A percentile compares a stretch with the other conserved stretches of the same genome.
Conservation (phyloP, 2,113 vertebrate species). For the Saccopteryx leptura region DNA sequence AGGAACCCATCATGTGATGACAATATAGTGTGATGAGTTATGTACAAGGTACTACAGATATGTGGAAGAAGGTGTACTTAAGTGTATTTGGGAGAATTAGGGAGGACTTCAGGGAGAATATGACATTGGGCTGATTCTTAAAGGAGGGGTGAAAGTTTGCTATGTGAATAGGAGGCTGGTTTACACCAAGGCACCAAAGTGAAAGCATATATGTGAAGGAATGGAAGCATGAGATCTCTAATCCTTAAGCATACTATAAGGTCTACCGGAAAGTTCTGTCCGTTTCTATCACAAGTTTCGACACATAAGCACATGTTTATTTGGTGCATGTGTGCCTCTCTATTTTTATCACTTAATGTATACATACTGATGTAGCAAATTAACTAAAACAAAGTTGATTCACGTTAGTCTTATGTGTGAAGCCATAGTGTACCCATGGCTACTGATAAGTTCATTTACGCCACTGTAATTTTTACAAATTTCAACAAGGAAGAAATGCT, state of each 20-base stretch:
- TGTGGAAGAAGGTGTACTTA: background rate
- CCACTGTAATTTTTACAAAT: too few relatives aligned
- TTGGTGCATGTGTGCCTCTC: too few relatives aligned
- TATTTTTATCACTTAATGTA: too few relatives aligned
- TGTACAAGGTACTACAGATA: background rate
- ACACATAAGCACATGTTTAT: too few relatives aligned
- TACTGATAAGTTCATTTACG: too few relatives aligned
- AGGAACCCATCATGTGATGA: background rate
- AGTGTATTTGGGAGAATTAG: background rate
- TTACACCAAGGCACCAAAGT: background rate
- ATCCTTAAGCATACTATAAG: background rate
- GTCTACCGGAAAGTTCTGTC: too few relatives aligned
- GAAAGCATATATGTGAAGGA: background rate
- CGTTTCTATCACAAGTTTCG: too few relatives aligned
- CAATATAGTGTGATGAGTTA: background rate
- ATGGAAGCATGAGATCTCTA: background rate
- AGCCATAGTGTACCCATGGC: too few relatives aligned
- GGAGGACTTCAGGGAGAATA: background rate
- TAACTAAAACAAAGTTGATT: too few relatives aligned
- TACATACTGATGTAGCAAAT: too few relatives aligned
- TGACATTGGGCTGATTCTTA: constrained; percentile 26
- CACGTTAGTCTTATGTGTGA: too few relatives aligned
- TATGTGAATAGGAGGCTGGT: background rate
- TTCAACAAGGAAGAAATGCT: too few relatives aligned
- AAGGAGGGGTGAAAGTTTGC: background rate